These are phyloP conservation scores for Cepaea nemoralis DNA, from an alignment of 1,140 invertebrate species.

Conservation along the genomic window DNA sequence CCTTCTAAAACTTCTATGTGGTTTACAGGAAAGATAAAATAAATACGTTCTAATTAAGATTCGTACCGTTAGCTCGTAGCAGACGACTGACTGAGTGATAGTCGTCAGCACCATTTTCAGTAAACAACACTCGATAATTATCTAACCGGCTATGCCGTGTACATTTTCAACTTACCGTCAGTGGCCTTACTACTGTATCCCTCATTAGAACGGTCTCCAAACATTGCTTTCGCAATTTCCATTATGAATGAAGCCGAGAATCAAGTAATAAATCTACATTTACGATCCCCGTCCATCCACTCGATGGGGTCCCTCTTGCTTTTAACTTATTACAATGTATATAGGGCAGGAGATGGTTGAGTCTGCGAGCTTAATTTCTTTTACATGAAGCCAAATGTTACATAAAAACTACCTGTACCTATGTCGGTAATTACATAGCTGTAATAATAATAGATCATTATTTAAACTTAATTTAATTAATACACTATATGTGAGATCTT, in stretches of 20 bases:
- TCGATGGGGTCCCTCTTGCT: background rate
- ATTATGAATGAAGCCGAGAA: constrained; percentile 25
- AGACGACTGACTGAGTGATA: no score
- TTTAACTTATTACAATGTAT: constrained; percentile 26
- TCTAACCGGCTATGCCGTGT: background rate
- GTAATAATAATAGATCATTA: no score
- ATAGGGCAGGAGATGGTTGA: background rate
- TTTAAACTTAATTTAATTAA: no score
- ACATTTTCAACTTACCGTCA: constrained; percentile 49
- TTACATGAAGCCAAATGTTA: background rate
- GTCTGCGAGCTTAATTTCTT: background rate
- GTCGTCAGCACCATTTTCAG: no score
- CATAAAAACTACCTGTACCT: background rate
- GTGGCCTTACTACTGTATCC: constrained; percentile 78
- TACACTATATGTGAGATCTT: no score
- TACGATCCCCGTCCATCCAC: background rate
- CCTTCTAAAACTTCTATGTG: no score
- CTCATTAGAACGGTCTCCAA: constrained; percentile 85
- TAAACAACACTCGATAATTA: no score
- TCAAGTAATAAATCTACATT: background rate
- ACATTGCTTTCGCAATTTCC: constrained; percentile 74
- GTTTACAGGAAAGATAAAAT: no score
- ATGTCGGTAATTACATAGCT: no score
- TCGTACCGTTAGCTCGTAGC: no score
- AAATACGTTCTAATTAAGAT: no score